Conservation (phyloP, 2,113 vertebrate species). For the Ranitomeya variabilis region DNA sequence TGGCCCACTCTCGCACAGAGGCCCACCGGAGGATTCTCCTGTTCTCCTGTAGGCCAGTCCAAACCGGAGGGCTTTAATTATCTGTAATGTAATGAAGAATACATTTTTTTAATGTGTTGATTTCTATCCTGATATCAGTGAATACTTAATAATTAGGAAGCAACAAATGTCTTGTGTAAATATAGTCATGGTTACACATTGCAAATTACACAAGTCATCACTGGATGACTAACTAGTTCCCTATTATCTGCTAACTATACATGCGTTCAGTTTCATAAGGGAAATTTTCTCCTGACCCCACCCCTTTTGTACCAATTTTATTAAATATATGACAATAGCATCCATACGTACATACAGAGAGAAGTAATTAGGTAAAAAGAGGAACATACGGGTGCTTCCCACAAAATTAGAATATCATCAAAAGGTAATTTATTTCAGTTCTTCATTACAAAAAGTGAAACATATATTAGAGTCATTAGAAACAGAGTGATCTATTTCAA, state of each 20-base stretch:
- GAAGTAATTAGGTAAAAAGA: too few relatives aligned
- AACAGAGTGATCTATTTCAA: too few relatives aligned
- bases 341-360: too few relatives aligned
- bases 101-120: background rate
- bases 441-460: too few relatives aligned
- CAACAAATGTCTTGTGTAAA: background rate
- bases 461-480: too few relatives aligned
- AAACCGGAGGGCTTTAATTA: too few relatives aligned
- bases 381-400: too few relatives aligned
- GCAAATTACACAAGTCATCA: background rate
- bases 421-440: too few relatives aligned
- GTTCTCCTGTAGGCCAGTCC: too few relatives aligned
- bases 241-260: background rate
- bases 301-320: background rate
- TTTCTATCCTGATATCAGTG: background rate
- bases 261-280: background rate
- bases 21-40: too few relatives aligned
- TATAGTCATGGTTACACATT: background rate
- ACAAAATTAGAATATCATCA: too few relatives aligned
- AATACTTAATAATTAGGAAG: background rate
- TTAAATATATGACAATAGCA: background rate
- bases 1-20: too few relatives aligned
- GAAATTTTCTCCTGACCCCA: background rate
- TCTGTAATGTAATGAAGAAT: background rate
- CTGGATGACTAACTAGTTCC: background rate